Evolutionary conservation across 64 coral and sea anemone species (phyloP).

Genomic region (Pocillopora verrucosa): DNA sequence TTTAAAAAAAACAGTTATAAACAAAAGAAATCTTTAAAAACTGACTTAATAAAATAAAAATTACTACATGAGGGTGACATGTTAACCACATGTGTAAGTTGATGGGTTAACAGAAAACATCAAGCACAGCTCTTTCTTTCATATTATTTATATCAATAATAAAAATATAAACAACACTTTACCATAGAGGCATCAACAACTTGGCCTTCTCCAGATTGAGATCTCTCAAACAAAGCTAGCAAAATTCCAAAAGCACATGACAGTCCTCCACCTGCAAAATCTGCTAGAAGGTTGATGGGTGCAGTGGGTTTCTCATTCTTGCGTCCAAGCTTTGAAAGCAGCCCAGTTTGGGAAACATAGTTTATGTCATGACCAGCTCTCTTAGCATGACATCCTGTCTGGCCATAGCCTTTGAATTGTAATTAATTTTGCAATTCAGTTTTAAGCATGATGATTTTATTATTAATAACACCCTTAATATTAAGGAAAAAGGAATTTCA

Average conservation of each 20-base stretch:
- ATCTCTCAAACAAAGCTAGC: constrained; percentile 88
- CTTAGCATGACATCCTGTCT: constrained; percentile 57
- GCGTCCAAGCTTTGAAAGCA: constrained; percentile 84
- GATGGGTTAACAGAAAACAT: background rate
- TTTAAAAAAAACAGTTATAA: background rate
- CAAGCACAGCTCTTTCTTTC: no score
- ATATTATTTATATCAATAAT: background rate
- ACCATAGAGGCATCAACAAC: constrained; percentile 96
- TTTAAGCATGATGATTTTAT: background rate
- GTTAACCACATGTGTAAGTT: background rate
- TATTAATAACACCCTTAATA: background rate
- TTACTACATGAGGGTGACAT: background rate
- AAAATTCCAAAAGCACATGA: constrained; percentile 88
- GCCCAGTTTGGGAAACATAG: constrained; percentile 75
- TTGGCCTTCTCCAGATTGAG: constrained; percentile 93
- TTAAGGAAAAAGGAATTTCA: background rate
- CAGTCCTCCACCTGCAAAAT: constrained; percentile 93
- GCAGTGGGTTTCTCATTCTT: constrained; percentile 71
- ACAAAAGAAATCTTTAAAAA: background rate
- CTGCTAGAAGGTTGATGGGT: constrained; percentile 86
- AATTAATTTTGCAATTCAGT: background rate
- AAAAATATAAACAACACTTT: background rate
- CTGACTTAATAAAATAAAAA: background rate
- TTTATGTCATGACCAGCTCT: constrained; percentile 95
- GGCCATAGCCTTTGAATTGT: constrained; percentile 75